These are phyloP conservation scores for Himantopus leucocephalus DNA, from an alignment of 2,113 vertebrate genomes.

Conservation along the genomic window DNA sequence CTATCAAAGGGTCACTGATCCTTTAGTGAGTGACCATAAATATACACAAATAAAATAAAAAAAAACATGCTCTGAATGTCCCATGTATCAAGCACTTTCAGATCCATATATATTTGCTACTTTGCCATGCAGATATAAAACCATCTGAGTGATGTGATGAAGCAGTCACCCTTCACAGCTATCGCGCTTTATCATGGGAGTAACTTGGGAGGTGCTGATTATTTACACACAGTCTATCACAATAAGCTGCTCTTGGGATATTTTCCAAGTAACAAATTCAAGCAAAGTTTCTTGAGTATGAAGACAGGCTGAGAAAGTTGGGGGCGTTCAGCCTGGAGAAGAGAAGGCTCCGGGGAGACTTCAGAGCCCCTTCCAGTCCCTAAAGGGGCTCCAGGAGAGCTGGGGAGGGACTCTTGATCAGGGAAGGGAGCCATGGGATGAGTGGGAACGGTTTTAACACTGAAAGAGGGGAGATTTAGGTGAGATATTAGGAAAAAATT, in stretches of 20 bases:
- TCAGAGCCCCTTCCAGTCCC: too few species aligned
- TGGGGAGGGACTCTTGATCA: too few species aligned
- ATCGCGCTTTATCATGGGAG: not conserved
- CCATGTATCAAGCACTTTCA: not conserved
- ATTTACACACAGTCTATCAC: not conserved
- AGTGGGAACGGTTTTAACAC: too few species aligned
- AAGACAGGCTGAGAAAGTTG: too few species aligned
- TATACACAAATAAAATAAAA: not conserved
- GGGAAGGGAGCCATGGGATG: too few species aligned
- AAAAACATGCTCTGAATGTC: not conserved
- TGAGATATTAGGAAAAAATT: too few species aligned
- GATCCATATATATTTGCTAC: not conserved
- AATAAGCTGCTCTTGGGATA: not conserved
- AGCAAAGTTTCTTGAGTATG: not conserved
- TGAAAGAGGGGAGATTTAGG: too few species aligned
- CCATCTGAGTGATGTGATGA: not conserved
- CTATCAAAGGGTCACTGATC: conserved; percentile 7
- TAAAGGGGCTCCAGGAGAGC: too few species aligned
- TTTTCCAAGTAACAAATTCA: not conserved
- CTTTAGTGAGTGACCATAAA: conserved; percentile 22
- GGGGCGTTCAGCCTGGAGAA: too few species aligned
- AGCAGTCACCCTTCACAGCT: not conserved
- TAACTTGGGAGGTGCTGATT: not conserved
- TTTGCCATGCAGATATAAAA: conserved; percentile 17
- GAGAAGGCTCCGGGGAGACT: too few species aligned